These are phyloP conservation scores for Agrypnus murinus DNA, from an alignment of 2,888 invertebrate species.

Conservation along the genomic window DNA sequence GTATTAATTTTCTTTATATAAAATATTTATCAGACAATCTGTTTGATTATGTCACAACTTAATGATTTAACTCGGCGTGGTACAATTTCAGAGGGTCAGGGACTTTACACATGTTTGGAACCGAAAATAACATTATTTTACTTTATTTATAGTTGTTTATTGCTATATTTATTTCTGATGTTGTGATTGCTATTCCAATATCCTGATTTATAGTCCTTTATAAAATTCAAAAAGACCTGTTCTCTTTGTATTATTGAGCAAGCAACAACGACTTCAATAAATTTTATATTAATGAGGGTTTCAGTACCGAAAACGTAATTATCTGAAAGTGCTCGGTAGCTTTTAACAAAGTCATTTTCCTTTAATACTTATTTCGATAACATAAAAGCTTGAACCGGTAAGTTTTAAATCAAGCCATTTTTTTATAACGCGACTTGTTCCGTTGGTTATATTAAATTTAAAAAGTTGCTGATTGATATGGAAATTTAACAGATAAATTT, in stretches of 20 bases:
- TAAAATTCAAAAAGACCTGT: neutral
- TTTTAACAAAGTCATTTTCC: slow-evolving; percentile 15
- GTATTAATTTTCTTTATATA: slow-evolving; percentile 24
- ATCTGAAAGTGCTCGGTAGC: slow-evolving; percentile 11
- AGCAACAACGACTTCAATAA: neutral
- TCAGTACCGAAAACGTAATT: slow-evolving; percentile 11
- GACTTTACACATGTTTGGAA: neutral
- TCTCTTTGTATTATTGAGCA: neutral
- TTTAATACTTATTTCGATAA: slow-evolving; percentile 14
- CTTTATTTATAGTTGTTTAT: neutral
- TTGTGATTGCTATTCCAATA: neutral
- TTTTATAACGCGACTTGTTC: neutral
- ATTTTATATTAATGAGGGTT: slow-evolving; percentile 12
- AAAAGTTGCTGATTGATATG: slow-evolving; percentile 15
- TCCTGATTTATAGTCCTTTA: slow-evolving; percentile 7
- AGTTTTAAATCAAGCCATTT: slow-evolving; percentile 15
- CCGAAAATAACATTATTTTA: neutral
- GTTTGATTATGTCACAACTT: slow-evolving; percentile 41
- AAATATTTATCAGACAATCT: slow-evolving; percentile 29
- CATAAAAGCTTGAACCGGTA: slow-evolving; percentile 19
- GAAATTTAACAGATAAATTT: slow-evolving; percentile 22
- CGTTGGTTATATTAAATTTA: neutral
- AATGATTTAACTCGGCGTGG: slow-evolving; percentile 39
- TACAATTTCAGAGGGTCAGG: slow-evolving; percentile 34
- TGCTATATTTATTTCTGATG: too few relatives aligned